A percentile compares a stretch with the other conserved stretches of the same genome.
These are phyloP conservation scores for Caenorhabditis macrosperma DNA, from an alignment of 2,888 invertebrate species.

Conservation along the genomic window DNA sequence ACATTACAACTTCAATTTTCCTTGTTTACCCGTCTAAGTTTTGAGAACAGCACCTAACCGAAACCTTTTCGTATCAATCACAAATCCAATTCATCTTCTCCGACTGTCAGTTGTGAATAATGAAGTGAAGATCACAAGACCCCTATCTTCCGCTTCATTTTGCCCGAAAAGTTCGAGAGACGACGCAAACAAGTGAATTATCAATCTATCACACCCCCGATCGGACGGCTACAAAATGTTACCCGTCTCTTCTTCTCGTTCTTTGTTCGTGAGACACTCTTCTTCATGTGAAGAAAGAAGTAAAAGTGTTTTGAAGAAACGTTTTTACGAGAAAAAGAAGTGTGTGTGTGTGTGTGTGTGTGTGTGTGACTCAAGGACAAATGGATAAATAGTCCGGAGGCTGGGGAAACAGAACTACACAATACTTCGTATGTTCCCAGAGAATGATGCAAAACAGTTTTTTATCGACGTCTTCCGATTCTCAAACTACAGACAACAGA, in stretches of 20 bases:
- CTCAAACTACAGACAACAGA: background rate
- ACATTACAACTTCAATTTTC: background rate
- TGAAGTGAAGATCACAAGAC: conserved; percentile 22
- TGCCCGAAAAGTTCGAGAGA: conserved; percentile 15
- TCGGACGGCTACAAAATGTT: conserved; percentile 45
- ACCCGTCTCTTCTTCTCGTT: conserved; percentile 20
- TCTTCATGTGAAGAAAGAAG: conserved; percentile 6
- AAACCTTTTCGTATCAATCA: conserved; percentile 12
- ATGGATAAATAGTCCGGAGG: background rate
- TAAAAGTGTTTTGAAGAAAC: background rate
- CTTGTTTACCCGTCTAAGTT: background rate
- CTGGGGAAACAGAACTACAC: no score
- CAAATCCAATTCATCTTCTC: conserved; percentile 27
- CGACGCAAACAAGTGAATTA: conserved; percentile 32
- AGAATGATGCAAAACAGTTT: conserved; percentile 18
- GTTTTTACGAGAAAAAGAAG: background rate
- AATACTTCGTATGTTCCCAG: background rate
- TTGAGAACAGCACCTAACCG: background rate
- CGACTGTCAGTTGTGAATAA: conserved; percentile 4
- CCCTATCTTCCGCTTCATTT: background rate
- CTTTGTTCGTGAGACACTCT: conserved; percentile 18
- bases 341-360: no score
- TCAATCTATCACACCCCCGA: conserved; percentile 25
- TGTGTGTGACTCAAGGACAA: background rate
- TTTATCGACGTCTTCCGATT: background rate